Base-by-base conservation (phyloP, 2,888 invertebrate species). In the Platynereis dumerilii region DNA sequence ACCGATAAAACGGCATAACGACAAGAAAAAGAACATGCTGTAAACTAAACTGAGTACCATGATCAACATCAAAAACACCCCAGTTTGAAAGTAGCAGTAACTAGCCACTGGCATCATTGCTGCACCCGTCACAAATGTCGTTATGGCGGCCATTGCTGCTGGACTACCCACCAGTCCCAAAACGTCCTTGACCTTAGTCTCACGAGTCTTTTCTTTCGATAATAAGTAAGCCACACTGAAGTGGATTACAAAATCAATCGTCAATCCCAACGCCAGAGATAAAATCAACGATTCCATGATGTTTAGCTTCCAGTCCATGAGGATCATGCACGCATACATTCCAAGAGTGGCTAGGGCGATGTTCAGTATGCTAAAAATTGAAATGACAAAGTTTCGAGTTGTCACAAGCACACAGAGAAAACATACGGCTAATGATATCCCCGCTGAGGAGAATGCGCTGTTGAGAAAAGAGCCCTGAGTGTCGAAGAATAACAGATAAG, bases 211-310 rank as follows among this genome's bases (percentile, higher is more conserved):
- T 7, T n/a, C 48, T 48, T 48, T 5, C 22, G 48, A 48, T 48
- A 48, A 48, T 48, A n/a, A 20, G 17, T 48, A 48, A 7, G 48
- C 48, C 10, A 48, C 48, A 48, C 48, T n/a, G n/a, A 20, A 48
- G 48, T 48, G 48, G 48, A 48, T 48, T 7, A 22, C 22, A 48
- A 48, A 48, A 22, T 48, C 48, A 48, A 48, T 22, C 7, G 48
- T 22, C 7, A 48, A 48, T 22, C 48, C 48, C 3, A 48, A 7
- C 20, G 48, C 48, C 7, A 48, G 22, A 7, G 48, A 48, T 20
- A 48, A 48, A 5, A 48, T 22, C 7, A 48, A 10, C 5, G 48
- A 48, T 22, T 48, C 48, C n/a, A 48, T 20, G 22, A 48, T 5
- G 48, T 48, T 48, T n/a, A 48, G 48, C 22, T 48, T 22, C 48